Evolutionary conservation across 2,888 invertebrate species (phyloP), one percentile per base, ranked within the genome.

Genomic region (Cerastis rubricosa): DNA sequence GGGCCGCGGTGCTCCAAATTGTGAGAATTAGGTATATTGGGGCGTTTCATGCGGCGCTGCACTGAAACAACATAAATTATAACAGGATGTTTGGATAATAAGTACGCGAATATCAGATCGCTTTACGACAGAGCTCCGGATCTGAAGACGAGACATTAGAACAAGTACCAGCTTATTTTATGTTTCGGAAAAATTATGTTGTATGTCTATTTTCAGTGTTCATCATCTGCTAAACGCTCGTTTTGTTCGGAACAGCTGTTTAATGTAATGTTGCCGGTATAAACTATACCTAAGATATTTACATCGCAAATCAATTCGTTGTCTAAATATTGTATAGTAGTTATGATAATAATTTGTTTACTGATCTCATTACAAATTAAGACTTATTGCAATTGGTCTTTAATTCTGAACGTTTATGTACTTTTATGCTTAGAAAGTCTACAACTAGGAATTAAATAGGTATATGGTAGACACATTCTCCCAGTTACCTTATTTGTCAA

Each of bases 61-160:
- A 89, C 89, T 89, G 64, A 64, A 64, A 64, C 64, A 64, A 86
- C 85, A 91, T 92, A 91, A 89, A 91, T 92, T 91, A 91, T 90
- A 89, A 86, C 90, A 92, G 95, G 94, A 96, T 95, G 96, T 96
- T 95, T 95, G 91, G 91, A 91, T 92, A 93, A 95, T 92, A 92
- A 91, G 86, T 90, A 87, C 85, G 59, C 61, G 91, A 91, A 91
- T 90, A 91, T 91, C 89, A 90, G 88, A 91, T 89, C 89, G 90
- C 91, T 91, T 86, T 78, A 85, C 79, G 85, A 81, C 86, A 80
- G 63, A 70, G 74, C 65, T 72, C 43, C 57, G 59, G 79, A 80
- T 82, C 76, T 71, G 35, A 77, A 79, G 87, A 83, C 80, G 83
- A 76, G 59, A 80, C 75, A 77, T 85, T 87, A 85, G 74, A 64